Evolutionary conservation across 1,140 invertebrate genomes (phyloP), one percentile per base, ranked within the genome.

Genomic region (Trichoplusia ni): DNA sequence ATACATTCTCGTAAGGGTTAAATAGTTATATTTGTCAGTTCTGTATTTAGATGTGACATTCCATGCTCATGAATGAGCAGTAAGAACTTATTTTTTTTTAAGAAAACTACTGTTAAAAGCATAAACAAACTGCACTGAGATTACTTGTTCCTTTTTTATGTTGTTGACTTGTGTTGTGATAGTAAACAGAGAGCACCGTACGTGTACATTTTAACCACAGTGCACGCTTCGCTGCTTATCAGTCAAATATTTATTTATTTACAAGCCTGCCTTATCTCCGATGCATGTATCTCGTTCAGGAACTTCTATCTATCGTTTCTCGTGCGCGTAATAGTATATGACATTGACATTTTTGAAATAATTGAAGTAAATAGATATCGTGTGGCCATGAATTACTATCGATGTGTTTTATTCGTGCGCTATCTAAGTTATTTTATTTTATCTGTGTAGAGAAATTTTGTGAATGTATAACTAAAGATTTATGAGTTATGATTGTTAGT

Each of bases 301-400:
- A 47, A 27, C 11, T 47, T 47, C 29, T 47, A 29, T 29, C 13
- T 29, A 29, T 4, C 16, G 11, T 44, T n/a, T n/a, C n/a, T 5
- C 3, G 19, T 54, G 11, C 19, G 19, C 19, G 18, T 8, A 54
- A 16, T 7, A 0, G 8, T 9, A 38, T 33, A 40, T 33, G 53
- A 58, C 67, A 64, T 63, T 68, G 60, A 68, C 53, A 63, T 40
- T 59, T 64, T 56, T 19, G 19, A 51, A 56, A 64, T 64, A 54
- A 6, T 13, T 6, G 9, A 25, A 27, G 27, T 40, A 25, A 23
- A 40, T 9, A 9, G 13, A 35, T 54, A 23, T 25, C 8, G 27
- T 7, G 13, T 9, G 40, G 13, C 51, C 51, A 38, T 54, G 51
- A 54, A 54, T 9, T 38, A 14, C 40, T 54, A 23, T 40, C 33